These are phyloP conservation scores for Orthonyx spaldingii DNA, from an alignment of 2,113 vertebrate genomes.

Conservation along the genomic window DNA sequence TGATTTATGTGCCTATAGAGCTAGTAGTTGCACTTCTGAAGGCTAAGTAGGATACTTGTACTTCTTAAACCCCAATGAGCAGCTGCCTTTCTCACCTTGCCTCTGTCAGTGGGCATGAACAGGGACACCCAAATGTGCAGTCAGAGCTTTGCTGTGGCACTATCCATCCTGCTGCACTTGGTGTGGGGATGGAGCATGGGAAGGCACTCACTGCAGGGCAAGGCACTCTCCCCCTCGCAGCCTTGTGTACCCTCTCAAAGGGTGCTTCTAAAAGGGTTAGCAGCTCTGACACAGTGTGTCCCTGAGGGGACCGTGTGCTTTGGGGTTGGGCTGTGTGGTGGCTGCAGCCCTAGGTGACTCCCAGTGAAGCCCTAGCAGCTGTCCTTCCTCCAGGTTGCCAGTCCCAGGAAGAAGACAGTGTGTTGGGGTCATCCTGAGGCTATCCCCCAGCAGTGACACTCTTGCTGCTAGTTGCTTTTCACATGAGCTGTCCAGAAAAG, in stretches of 20 bases:
- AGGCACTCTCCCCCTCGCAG: not conserved
- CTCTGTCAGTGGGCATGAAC: not conserved
- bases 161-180: not conserved
- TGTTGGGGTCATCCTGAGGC: not conserved
- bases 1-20: not conserved
- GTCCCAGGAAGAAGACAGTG: not conserved
- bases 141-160: not conserved
- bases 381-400: not conserved
- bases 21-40: not conserved
- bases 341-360: not conserved
- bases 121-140: not conserved
- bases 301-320: fast-evolving
- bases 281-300: not conserved
- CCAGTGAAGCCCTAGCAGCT: not conserved
- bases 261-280: not conserved
- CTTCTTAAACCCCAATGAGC: not conserved
- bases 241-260: not conserved
- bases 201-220: not conserved
- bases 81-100: not conserved
- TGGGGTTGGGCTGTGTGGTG: not conserved
- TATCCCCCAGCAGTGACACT: not conserved
- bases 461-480: not conserved
- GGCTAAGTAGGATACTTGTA: not conserved
- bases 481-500: not conserved
- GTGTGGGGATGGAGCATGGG: fast-evolving